These are phyloP conservation scores for Jaculus jaculus DNA, from an alignment of 2,113 vertebrate species.

Conservation along the genomic window DNA sequence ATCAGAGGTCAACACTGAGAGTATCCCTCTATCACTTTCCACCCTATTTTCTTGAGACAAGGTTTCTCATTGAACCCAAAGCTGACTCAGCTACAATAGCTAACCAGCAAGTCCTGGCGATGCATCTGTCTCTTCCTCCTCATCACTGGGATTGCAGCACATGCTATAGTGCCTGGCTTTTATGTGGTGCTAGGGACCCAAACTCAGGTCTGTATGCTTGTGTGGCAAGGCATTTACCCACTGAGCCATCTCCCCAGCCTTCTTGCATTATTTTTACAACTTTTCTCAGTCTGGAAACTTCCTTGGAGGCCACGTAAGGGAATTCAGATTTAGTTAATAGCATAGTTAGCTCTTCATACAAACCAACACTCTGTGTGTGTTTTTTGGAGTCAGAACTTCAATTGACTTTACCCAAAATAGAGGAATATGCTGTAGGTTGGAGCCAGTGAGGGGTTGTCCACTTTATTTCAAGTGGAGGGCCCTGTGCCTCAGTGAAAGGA, in stretches of 20 bases:
- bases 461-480: constrained; percentile 8
- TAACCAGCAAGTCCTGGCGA: no score
- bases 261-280: background rate
- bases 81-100: no score
- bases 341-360: background rate
- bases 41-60: no score
- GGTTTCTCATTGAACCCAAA: no score
- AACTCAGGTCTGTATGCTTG: no score
- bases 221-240: no score
- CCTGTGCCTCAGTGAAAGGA: background rate
- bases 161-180: no score
- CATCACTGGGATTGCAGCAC: no score
- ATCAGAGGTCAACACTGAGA: no score
- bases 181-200: no score
- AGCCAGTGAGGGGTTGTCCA: background rate
- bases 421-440: accelerated
- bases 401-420: background rate
- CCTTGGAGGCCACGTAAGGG: background rate
- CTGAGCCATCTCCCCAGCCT: no score
- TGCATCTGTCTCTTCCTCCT: background rate
- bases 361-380: background rate
- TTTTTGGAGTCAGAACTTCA: constrained; percentile 1
- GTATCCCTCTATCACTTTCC: no score
- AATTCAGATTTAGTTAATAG: background rate
- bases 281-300: constrained; percentile 23